A percentile compares a stretch with the other conserved stretches of the same genome.
Conservation (phyloP, 1,140 invertebrate species). For the Listronotus oregonensis region DNA sequence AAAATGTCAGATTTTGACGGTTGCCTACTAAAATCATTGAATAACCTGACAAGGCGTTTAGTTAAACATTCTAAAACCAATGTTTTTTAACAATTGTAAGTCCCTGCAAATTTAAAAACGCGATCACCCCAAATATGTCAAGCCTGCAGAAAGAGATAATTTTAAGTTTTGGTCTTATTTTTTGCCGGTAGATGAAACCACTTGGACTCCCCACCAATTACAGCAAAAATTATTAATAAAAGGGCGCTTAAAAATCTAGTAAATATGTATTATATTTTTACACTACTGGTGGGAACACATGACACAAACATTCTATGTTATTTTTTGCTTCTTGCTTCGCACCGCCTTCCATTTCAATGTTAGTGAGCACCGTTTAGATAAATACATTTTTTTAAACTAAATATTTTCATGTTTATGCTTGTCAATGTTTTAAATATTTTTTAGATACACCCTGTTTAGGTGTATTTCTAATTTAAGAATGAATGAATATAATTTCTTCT, state of each 20-base stretch:
- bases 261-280: not conserved
- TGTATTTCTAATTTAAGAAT: not conserved
- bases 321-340: slow-evolving; percentile 46
- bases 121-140: too few species aligned
- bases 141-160: too few species aligned
- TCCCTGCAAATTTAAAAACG: too few species aligned
- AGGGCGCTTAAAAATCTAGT: not conserved
- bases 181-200: too few species aligned
- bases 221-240: not conserved
- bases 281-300: slow-evolving; percentile 32
- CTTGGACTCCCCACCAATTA: too few species aligned
- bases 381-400: too few species aligned
- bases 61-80: too few species aligned
- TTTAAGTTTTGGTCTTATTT: too few species aligned
- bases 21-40: too few species aligned
- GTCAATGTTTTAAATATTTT: slow-evolving; percentile 9
- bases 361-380: slow-evolving; percentile 34
- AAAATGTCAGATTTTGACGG: too few species aligned
- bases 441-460: not conserved
- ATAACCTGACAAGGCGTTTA: too few species aligned
- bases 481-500: not conserved
- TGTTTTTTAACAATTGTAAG: too few species aligned
- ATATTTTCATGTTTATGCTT: not conserved
- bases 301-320: slow-evolving; percentile 52
- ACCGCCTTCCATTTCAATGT: slow-evolving; percentile 43